A percentile compares a stretch with the other conserved stretches of the same genome.
Conservation (phyloP, 35 echinoderm and acorn worm species). For the Ophiothrix spiculata region DNA sequence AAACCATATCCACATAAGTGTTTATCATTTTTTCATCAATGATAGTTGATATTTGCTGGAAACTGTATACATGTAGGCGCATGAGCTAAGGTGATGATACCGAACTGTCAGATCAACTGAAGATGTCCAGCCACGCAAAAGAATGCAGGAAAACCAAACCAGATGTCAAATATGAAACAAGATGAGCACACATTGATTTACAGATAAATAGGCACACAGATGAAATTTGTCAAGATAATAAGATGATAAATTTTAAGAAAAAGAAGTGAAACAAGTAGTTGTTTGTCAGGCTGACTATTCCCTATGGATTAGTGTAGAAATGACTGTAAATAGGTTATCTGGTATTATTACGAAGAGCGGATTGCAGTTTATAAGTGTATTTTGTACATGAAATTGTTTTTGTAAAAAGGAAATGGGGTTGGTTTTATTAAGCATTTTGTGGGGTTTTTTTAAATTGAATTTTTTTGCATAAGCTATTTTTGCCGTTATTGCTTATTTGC, state of each 20-base stretch:
- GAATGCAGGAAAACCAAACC: background rate
- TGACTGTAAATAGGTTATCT: conserved; percentile 15
- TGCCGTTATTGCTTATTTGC: no score
- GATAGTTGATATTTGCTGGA: no score
- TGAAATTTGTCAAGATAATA: background rate
- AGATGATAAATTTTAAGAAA: background rate
- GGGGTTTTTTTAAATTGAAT: no score
- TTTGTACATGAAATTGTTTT: conserved; percentile 4
- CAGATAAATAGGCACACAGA: background rate
- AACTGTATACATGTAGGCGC: background rate
- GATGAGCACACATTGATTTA: background rate
- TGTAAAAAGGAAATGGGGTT: no score
- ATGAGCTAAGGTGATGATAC: background rate
- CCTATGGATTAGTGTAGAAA: background rate
- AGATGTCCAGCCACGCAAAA: background rate
- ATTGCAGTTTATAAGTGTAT: conserved; percentile 1
- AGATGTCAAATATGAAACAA: background rate
- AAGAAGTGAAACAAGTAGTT: background rate
- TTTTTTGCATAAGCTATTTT: no score
- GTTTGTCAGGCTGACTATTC: background rate
- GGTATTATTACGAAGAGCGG: background rate
- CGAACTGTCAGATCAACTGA: background rate
- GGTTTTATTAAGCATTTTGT: background rate
- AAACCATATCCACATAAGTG: no score
- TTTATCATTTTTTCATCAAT: no score